These are phyloP conservation scores for Fistularia tabacaria DNA, from an alignment of 2,797 vertebrate species.

Conservation along the genomic window DNA sequence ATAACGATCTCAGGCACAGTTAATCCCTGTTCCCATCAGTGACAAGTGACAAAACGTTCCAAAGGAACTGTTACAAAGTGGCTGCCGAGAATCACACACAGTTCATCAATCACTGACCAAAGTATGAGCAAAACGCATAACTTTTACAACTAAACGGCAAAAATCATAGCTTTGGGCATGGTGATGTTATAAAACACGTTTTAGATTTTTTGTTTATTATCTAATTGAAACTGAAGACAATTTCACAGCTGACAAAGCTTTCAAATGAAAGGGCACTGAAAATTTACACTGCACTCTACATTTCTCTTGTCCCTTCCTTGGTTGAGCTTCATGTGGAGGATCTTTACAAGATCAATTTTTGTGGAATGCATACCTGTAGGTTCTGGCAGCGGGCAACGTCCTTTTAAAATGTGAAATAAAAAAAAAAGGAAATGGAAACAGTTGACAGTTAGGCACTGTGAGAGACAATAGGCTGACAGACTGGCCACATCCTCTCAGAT, in stretches of 20 bases:
- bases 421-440: conserved; percentile 27
- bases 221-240: conserved; percentile 22
- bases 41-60: conserved; percentile 17
- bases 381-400: neutral
- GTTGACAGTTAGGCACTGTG: conserved; percentile 35
- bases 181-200: conserved; percentile 8
- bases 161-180: conserved; percentile 11
- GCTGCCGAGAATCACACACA: conserved; percentile 2
- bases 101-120: neutral
- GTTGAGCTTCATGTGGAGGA: conserved; percentile 21
- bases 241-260: conserved; percentile 3
- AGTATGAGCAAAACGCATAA: neutral
- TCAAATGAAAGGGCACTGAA: conserved; percentile 15
- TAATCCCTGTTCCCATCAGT: conserved; percentile 14
- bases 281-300: conserved; percentile 10
- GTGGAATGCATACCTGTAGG: conserved; percentile 31
- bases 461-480: conserved; percentile 6
- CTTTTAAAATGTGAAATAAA: neutral
- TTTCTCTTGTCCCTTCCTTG: conserved; percentile 1
- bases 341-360: conserved; percentile 41
- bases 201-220: conserved; percentile 20
- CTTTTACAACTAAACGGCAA: conserved; percentile 6
- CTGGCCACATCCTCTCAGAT: conserved; percentile 20
- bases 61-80: conserved; percentile 17
- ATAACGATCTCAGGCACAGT: conserved; percentile 21